Base-by-base conservation (phyloP, 2,797 vertebrate species). In the Spheniscus humboldti region DNA sequence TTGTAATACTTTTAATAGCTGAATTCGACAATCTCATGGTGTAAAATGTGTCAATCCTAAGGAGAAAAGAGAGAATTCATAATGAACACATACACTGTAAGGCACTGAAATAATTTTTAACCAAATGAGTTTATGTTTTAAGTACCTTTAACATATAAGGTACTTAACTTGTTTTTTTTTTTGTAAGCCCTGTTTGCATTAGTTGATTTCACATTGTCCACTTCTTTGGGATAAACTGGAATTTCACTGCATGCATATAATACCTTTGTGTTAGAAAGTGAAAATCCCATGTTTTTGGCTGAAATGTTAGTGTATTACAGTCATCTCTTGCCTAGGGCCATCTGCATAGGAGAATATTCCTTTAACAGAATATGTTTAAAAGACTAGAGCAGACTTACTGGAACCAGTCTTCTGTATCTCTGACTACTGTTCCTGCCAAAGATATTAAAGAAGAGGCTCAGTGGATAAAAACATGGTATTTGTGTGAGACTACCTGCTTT, bases 401-500 rank as follows among this genome's bases (percentile, higher is more conserved):
- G 92, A 97, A 92, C 91, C 90, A 59, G 95, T 94, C 92, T 96
- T 96, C 84, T 93, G 82, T 93, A 43, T 93, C 81, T 96, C 93
- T 93, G 91, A 80, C 90, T 97, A 57, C 81, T 91, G 62, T 69
- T 97, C 95, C 96, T 97, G 94, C 90, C 83, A 95, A 92, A 97
- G 92, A 92, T 95, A 80, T 71, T 91, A 93, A 92, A 88, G 96
- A 89, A 75, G 86, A 96, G 88, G 55, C 88, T 98, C 52, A 37
- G 39, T 87, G 81, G 81, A 83, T 96, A 86, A 96, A 97, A 96
- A 89, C 71, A 73, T 95, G 88, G 39, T 94, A 27, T 97, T 97
- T 97, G 91, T 96, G 92, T 33, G 92, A 93, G 89, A 96, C 60
- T 96, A 96, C 94, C 98, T 98, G 97, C 98, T 98, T 98, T 98